These are phyloP conservation scores for Phrixothrix hirtus DNA, from an alignment of 2,888 invertebrate genomes.

Conservation along the genomic window DNA sequence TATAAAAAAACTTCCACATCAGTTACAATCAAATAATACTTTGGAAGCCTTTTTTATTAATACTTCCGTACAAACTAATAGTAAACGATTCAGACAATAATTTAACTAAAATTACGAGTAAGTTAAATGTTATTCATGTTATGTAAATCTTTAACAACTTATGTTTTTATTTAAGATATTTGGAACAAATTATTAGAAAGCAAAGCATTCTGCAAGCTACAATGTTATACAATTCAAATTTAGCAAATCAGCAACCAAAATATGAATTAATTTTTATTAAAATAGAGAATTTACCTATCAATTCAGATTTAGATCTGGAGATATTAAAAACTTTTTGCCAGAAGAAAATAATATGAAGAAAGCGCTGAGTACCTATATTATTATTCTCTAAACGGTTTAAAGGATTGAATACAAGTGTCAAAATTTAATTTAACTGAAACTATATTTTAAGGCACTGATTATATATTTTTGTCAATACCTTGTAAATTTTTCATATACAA, in stretches of 20 bases:
- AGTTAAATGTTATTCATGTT: background rate
- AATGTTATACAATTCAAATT: background rate
- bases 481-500: no score
- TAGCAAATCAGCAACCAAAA: background rate
- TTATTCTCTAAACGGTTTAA: no score
- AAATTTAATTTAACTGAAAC: no score
- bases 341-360: slow-evolving; percentile 1
- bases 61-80: no score
- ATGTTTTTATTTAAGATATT: background rate
- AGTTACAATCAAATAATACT: no score
- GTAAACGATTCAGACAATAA: no score
- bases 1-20: no score
- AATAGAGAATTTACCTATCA: background rate
- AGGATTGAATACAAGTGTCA: no score
- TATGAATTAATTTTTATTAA: background rate
- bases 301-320: background rate
- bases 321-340: background rate
- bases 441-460: no score
- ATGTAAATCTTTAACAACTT: background rate
- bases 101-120: background rate
- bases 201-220: background rate
- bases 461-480: no score
- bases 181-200: background rate
- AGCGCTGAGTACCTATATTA: no score
- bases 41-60: no score